These are phyloP conservation scores for Ahaetulla prasina DNA, from an alignment of 2,113 vertebrate genomes.

Conservation along the genomic window DNA sequence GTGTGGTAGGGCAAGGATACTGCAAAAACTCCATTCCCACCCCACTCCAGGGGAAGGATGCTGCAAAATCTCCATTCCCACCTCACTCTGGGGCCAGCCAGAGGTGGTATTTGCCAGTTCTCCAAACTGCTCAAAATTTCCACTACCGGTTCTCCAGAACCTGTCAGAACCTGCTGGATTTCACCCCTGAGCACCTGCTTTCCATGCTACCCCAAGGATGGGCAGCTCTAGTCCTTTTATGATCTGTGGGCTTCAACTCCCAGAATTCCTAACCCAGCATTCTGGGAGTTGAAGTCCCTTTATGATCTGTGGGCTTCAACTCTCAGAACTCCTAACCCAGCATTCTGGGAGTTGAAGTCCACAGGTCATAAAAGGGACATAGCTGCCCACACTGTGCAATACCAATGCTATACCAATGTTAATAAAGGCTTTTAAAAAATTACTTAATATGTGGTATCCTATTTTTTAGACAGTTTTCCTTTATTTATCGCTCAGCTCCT, in stretches of 20 bases:
- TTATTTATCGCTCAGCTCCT: background rate
- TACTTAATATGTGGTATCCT: background rate
- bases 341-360: background rate
- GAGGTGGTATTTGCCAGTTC: too few species aligned
- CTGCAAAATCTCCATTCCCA: too few species aligned
- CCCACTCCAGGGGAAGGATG: too few species aligned
- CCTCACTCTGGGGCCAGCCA: too few species aligned
- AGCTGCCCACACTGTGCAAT: too few species aligned
- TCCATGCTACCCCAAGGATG: background rate
- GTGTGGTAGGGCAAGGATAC: too few species aligned
- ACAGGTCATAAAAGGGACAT: background rate
- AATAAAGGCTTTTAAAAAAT: background rate
- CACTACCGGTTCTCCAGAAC: too few species aligned
- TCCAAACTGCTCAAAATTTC: too few species aligned
- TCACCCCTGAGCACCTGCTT: background rate
- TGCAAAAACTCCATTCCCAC: too few species aligned
- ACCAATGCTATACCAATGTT: background rate
- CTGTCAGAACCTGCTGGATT: too few species aligned
- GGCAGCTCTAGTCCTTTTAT: background rate
- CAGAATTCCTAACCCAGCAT: background rate
- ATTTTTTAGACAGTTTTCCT: background rate
- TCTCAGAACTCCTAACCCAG: background rate
- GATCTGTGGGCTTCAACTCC: background rate
- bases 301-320: background rate
- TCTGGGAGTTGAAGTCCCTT: background rate